These are phyloP conservation scores for Agrotis puta DNA, from an alignment of 2,888 invertebrate genomes.

Conservation along the genomic window DNA sequence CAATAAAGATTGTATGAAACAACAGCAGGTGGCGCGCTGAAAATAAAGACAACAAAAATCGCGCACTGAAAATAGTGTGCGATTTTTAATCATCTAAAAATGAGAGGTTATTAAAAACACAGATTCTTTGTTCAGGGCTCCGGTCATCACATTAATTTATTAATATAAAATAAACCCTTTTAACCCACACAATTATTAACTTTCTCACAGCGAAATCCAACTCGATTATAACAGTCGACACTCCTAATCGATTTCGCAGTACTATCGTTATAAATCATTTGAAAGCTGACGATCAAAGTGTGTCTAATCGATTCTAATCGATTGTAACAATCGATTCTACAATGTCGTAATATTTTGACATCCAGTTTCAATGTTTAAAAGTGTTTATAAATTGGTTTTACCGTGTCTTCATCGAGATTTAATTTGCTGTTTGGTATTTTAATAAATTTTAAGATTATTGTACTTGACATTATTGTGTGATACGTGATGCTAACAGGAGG, in stretches of 20 bases:
- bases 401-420: conserved; percentile 4
- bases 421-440: background rate
- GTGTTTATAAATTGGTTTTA: conserved; percentile 14
- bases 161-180: conserved; percentile 8
- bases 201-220: conserved; percentile 39
- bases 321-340: conserved; percentile 59
- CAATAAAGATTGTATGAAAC: no score
- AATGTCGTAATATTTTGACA: conserved; percentile 63
- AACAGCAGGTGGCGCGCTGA: no score
- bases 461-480: background rate
- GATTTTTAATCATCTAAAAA: no score
- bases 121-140: no score
- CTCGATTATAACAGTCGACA: conserved; percentile 36
- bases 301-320: conserved; percentile 58
- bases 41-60: no score
- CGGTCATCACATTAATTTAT: no score
- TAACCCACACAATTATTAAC: conserved; percentile 9
- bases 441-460: background rate
- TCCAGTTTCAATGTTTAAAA: conserved; percentile 42
- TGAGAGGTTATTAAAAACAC: no score
- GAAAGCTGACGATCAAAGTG: conserved; percentile 59
- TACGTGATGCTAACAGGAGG: background rate
- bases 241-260: conserved; percentile 60
- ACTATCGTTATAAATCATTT: conserved; percentile 63
- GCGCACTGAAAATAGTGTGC: no score